phyloP scores from a whole-genome alignment of 37 sponge, comb jelly and placozoan species.

The Petrosia ficiformis region DNA sequence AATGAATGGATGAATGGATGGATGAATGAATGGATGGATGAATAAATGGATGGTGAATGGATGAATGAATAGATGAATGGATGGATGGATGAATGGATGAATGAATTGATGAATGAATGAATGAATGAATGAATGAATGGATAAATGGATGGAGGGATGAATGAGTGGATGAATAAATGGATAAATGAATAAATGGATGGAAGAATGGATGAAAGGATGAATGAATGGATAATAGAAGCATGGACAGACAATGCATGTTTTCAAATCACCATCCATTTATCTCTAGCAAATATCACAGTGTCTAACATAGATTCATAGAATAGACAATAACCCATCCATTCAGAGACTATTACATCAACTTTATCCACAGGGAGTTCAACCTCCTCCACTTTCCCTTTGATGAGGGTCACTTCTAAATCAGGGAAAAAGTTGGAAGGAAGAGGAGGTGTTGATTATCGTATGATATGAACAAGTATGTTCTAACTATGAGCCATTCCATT shows the following conservation, averaged over 20 bases:
- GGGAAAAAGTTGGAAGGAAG: not conserved
- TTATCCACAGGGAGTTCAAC: constrained; percentile 86
- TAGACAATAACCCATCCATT: constrained; percentile 99
- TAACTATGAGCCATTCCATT: constrained; percentile 53
- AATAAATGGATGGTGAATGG: no score
- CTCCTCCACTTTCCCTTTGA: constrained; percentile 92
- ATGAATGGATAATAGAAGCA: not conserved
- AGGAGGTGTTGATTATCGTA: not conserved
- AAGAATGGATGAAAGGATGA: no score
- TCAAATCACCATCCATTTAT: constrained; percentile 93
- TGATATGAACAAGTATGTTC: not conserved
- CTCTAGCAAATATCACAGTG: constrained; percentile 92
- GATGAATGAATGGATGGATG: no score
- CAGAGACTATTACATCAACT: constrained; percentile 94
- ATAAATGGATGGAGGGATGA: no score
- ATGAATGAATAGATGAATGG: no score
- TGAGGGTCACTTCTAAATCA: constrained; percentile 59
- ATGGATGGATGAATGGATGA: no score
- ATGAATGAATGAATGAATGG: no score
- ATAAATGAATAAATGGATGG: no score
- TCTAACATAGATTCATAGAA: constrained; percentile 98
- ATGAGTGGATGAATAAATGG: no score
- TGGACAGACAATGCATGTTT: not conserved
- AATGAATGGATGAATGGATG: no score
- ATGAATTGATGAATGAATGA: no score